A percentile compares a stretch with the other conserved stretches of the same genome.
These are phyloP conservation scores for human (Homo sapiens) DNA, from an alignment of 2,113 vertebrate species.

Conservation along the genomic window DNA sequence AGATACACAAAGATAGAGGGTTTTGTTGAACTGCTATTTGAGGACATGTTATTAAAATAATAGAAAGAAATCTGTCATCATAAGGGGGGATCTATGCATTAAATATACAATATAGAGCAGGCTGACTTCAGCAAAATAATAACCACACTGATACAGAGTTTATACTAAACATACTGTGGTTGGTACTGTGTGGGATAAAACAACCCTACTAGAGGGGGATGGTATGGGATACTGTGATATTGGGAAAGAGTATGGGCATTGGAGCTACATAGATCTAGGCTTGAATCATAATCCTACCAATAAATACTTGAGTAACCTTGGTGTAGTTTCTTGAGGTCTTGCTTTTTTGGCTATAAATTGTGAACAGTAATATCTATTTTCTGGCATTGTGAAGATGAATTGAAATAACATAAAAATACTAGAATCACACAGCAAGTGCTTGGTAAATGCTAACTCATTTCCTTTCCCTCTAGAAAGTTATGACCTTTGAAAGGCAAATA, in stretches of 20 bases:
- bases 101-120: background rate
- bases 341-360: background rate
- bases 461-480: background rate
- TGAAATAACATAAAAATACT: slow-evolving; percentile 5
- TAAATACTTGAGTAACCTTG: background rate
- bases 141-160: background rate
- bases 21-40: background rate
- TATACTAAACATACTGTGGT: background rate
- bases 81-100: background rate
- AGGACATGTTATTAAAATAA: background rate
- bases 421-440: background rate
- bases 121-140: background rate
- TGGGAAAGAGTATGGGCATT: background rate
- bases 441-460: background rate
- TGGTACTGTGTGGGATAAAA: background rate
- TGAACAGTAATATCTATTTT: background rate
- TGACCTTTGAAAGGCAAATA: background rate
- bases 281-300: background rate
- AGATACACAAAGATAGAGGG: background rate
- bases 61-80: background rate
- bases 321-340: background rate
- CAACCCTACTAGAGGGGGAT: background rate
- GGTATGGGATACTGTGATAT: background rate
- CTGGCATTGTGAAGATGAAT: background rate
- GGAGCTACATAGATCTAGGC: background rate